These are phyloP conservation scores for Cremastinae sp. DNA, from an alignment of 2,888 invertebrate genomes.

Conservation along the genomic window DNA sequence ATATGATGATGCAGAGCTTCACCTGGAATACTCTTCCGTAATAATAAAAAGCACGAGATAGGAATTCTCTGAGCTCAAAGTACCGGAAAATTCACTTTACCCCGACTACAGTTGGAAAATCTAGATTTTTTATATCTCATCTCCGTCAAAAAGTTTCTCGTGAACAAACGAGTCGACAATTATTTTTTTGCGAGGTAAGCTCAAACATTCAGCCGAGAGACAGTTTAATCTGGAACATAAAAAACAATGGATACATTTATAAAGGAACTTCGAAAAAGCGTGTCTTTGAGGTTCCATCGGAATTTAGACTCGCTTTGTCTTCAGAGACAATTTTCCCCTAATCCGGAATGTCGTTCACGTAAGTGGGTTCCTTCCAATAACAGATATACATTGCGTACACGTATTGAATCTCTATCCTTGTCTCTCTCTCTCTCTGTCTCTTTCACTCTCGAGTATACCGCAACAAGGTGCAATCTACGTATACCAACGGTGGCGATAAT, in stretches of 20 bases:
- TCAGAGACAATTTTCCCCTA: slow-evolving; percentile 10
- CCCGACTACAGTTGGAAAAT: background rate
- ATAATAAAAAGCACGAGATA: slow-evolving; percentile 1
- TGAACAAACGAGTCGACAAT: slow-evolving; percentile 4
- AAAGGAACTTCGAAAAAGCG: too few species aligned
- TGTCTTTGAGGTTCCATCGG: background rate
- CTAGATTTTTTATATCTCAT: too few species aligned
- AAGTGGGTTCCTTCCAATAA: slow-evolving; percentile 5
- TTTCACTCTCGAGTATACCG: background rate
- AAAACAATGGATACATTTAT: too few species aligned
- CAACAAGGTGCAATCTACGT: slow-evolving; percentile 33
- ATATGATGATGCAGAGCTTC: slow-evolving; percentile 36
- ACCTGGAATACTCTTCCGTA: slow-evolving; percentile 22
- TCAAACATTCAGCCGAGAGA: background rate
- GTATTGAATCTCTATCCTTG: background rate
- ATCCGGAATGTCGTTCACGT: slow-evolving; percentile 14
- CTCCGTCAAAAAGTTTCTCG: background rate
- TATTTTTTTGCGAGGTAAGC: background rate
- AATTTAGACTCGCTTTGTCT: background rate
- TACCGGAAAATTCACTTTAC: slow-evolving; percentile 13
- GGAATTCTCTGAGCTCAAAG: slow-evolving; percentile 18
- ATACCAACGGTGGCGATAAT: slow-evolving; percentile 32
- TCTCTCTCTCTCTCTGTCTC: background rate
- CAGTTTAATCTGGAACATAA: too few species aligned
- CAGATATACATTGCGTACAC: background rate